These are phyloP conservation scores for Diabrotica balteata DNA, from an alignment of 2,888 invertebrate genomes.

Conservation along the genomic window DNA sequence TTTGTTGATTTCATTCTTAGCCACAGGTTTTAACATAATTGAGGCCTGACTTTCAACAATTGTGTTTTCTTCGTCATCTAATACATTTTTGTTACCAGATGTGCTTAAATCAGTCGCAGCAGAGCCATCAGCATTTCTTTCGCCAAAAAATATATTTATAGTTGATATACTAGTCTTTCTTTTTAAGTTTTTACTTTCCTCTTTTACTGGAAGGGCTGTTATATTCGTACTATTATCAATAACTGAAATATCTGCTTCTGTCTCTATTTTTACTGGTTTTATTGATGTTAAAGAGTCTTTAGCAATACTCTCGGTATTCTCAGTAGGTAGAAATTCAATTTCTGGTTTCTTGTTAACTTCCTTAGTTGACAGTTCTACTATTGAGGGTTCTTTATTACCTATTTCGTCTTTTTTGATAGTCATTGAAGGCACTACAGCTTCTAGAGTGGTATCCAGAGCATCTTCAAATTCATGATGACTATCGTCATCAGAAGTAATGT, in stretches of 20 bases:
- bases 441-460: slow-evolving; percentile 40
- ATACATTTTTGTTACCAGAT: not conserved
- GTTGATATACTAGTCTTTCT: slow-evolving; percentile 45
- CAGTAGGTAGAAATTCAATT: too few relatives aligned
- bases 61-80: slow-evolving; percentile 16
- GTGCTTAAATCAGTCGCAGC: not conserved
- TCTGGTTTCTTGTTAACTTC: too few relatives aligned
- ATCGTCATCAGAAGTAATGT: slow-evolving; percentile 41
- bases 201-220: not conserved
- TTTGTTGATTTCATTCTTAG: not conserved
- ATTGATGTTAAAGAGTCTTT: not conserved
- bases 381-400: too few relatives aligned
- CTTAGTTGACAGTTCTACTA: too few relatives aligned
- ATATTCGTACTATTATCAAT: too few relatives aligned
- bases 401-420: too few relatives aligned
- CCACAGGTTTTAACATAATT: slow-evolving; percentile 33
- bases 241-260: too few relatives aligned
- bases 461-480: slow-evolving; percentile 46
- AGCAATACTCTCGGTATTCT: not conserved
- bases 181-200: slow-evolving; percentile 22
- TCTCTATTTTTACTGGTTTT: too few relatives aligned
- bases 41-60: slow-evolving; percentile 41
- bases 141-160: slow-evolving; percentile 36
- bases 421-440: too few relatives aligned
- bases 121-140: slow-evolving; percentile 3